Evolutionary conservation across 2,888 invertebrate species (phyloP).

Genomic region (Cloeon dipterum): DNA sequence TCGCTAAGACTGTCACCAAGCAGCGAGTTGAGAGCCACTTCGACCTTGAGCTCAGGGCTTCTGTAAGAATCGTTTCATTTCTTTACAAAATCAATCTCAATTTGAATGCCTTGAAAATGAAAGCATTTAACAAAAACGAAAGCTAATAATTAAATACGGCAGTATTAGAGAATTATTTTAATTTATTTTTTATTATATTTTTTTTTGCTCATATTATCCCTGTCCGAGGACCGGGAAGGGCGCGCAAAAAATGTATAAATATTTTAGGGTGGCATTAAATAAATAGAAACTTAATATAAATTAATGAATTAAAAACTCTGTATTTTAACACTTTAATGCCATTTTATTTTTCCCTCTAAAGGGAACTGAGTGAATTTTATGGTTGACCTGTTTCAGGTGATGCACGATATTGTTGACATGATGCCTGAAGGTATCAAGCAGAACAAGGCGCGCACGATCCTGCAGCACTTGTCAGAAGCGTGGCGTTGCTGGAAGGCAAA

Average conservation of each 20-base stretch:
- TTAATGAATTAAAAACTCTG: background rate
- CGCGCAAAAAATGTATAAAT: too few species aligned
- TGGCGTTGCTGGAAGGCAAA: conserved; percentile 99
- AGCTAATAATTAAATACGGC: too few species aligned
- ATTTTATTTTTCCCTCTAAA: background rate
- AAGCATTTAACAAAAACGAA: background rate
- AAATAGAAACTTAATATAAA: too few species aligned
- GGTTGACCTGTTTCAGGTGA: conserved; percentile 16
- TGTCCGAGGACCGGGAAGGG: too few species aligned
- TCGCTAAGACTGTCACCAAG: conserved; percentile 98
- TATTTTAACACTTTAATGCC: background rate
- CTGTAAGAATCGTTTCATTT: conserved; percentile 50
- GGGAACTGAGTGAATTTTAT: background rate
- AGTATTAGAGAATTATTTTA: too few species aligned
- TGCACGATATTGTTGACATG: conserved; percentile 98
- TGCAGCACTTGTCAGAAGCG: conserved; percentile 96
- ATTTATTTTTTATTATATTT: too few species aligned
- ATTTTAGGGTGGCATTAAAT: too few species aligned
- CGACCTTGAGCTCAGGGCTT: conserved; percentile 92
- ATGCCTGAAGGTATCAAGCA: conserved; percentile 99
- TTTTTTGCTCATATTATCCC: too few species aligned
- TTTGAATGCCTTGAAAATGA: background rate
- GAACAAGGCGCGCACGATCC: conserved; percentile 95
- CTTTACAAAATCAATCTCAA: background rate
- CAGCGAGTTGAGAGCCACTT: conserved; percentile 99